phyloP scores from a whole-genome alignment of 2,797 vertebrate genomes.

The Champsocephalus gunnari region DNA sequence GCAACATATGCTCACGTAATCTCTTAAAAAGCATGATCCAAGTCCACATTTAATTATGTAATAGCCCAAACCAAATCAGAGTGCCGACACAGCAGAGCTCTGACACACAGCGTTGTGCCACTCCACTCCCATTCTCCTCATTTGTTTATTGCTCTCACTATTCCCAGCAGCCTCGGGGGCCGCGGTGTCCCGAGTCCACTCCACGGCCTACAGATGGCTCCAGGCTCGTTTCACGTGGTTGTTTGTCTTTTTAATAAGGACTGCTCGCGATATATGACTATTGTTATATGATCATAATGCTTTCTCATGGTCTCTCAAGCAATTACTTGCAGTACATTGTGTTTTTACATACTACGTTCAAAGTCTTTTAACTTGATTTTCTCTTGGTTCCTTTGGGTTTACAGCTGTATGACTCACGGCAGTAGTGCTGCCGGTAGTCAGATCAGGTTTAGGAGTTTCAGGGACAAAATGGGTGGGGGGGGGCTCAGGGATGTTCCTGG shows the following conservation, averaged over 20 bases:
- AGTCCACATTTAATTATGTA: conserved; percentile 98
- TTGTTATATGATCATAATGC: conserved; percentile 70
- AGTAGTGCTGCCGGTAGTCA: conserved; percentile 40
- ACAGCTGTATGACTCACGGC: conserved; percentile 54
- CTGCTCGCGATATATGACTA: conserved; percentile 68
- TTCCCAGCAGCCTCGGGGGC: conserved; percentile 72
- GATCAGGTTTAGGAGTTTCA: conserved; percentile 64
- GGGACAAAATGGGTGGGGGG: conserved; percentile 51
- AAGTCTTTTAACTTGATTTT: conserved; percentile 70
- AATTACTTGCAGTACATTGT: conserved; percentile 61
- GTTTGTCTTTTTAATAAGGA: conserved; percentile 74
- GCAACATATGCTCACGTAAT: conserved; percentile 97
- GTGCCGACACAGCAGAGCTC: conserved; percentile 91
- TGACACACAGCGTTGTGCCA: conserved; percentile 80
- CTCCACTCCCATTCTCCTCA: conserved; percentile 80
- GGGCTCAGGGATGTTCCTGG: conserved; percentile 69
- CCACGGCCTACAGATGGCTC: conserved; percentile 72
- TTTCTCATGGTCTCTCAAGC: conserved; percentile 60
- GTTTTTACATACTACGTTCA: conserved; percentile 72
- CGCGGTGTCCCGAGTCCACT: conserved; percentile 67
- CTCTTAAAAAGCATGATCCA: conserved; percentile 95
- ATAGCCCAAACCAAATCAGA: conserved; percentile 96
- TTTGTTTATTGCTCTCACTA: conserved; percentile 80
- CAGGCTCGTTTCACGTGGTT: conserved; percentile 55
- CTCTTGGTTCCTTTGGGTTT: conserved; percentile 62